These are phyloP conservation scores for Beroe forskalii DNA, from an alignment of 37 sponge, comb jelly and placozoan species.

Conservation along the genomic window DNA sequence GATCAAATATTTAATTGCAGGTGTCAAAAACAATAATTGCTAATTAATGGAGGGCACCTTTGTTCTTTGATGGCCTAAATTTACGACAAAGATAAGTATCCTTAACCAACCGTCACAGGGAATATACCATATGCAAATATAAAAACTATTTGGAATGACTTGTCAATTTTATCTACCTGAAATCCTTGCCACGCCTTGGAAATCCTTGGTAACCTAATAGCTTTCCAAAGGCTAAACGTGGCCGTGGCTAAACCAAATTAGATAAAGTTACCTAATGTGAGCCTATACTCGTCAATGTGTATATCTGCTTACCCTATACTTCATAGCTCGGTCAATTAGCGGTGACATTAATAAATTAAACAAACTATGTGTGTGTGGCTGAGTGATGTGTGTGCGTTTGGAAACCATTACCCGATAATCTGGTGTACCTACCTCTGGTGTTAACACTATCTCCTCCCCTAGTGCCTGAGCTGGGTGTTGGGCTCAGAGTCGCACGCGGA, in stretches of 20 bases:
- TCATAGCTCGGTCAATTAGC: constrained; percentile 24
- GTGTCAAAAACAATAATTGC: not conserved
- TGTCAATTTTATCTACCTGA: not conserved
- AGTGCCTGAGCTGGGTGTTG: no score
- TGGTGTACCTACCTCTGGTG: no score
- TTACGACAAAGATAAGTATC: not conserved
- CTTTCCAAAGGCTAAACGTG: constrained; percentile 51
- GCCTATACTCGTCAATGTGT: not conserved
- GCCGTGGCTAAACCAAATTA: constrained; percentile 64
- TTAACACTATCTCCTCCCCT: no score
- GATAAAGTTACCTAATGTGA: constrained; percentile 53
- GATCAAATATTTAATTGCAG: not conserved
- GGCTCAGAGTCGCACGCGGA: no score
- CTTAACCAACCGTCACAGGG: not conserved
- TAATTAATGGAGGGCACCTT: not conserved
- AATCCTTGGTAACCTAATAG: constrained; percentile 61
- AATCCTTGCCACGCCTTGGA: constrained; percentile 24
- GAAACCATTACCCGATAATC: not conserved
- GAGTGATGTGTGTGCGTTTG: not conserved
- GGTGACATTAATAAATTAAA: not conserved
- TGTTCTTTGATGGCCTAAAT: not conserved
- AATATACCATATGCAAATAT: no score
- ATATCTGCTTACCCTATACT: constrained; percentile 4
- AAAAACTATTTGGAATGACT: not conserved
- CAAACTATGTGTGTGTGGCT: not conserved